Conservation (phyloP, 2,113 vertebrate genomes). For the Stegastes partitus region DNA sequence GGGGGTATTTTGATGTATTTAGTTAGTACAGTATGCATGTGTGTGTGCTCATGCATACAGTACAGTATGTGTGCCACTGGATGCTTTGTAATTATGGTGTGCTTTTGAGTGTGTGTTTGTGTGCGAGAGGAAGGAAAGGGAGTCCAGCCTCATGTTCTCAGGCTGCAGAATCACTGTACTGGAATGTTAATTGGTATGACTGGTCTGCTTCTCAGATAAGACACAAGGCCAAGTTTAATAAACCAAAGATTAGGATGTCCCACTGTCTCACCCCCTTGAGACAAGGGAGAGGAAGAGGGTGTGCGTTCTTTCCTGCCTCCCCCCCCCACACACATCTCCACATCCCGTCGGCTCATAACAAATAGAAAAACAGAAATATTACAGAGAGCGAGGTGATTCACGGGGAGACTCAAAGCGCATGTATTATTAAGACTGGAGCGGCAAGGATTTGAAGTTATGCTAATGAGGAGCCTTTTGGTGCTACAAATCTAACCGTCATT, state of each 20-base stretch:
- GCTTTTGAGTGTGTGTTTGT: slow-evolving; percentile 6
- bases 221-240: slow-evolving; percentile 65
- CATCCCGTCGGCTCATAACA: slow-evolving; percentile 49
- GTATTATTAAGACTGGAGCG: slow-evolving; percentile 69
- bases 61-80: background rate
- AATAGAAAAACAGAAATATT: slow-evolving; percentile 59
- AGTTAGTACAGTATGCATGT: background rate
- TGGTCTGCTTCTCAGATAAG: slow-evolving; percentile 74
- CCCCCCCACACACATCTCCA: slow-evolving; percentile 36
- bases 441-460: slow-evolving; percentile 74
- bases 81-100: background rate
- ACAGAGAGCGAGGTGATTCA: slow-evolving; percentile 54
- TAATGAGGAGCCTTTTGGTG: slow-evolving; percentile 67
- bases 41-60: background rate
- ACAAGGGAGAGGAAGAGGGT: background rate
- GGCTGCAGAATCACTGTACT: slow-evolving; percentile 53
- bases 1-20: background rate
- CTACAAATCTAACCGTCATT: slow-evolving; percentile 69
- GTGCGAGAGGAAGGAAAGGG: slow-evolving; percentile 33
- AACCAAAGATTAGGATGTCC: slow-evolving; percentile 67
- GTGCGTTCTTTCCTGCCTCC: slow-evolving; percentile 20
- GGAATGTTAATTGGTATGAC: slow-evolving; percentile 82
- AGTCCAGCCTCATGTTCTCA: slow-evolving; percentile 50
- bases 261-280: slow-evolving; percentile 22
- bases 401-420: slow-evolving; percentile 58